These are phyloP conservation scores for Pagrus major DNA, from an alignment of 2,113 vertebrate species.

Conservation along the genomic window DNA sequence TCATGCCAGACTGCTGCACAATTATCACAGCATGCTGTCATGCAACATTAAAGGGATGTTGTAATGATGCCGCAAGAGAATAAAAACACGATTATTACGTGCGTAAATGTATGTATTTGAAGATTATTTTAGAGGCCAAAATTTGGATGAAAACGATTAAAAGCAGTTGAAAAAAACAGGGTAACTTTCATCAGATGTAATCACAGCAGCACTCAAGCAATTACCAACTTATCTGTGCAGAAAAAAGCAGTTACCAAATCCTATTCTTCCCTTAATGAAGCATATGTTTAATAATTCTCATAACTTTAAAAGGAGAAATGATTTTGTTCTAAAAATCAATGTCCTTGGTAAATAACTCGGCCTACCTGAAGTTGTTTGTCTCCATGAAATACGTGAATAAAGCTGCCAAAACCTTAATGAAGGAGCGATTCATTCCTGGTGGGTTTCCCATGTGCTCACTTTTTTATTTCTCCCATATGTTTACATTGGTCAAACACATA, in stretches of 20 bases:
- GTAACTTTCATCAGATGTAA: conserved; percentile 1
- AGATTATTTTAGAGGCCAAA: neutral
- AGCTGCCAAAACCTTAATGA: conserved; percentile 93
- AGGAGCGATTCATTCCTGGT: conserved; percentile 95
- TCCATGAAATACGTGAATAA: conserved; percentile 94
- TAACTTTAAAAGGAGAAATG: conserved; percentile 7
- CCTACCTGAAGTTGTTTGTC: conserved; percentile 95
- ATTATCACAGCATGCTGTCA: neutral
- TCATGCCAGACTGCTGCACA: conserved; percentile 7
- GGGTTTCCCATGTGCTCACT: conserved; percentile 87
- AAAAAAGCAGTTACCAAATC: neutral
- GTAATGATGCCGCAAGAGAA: neutral
- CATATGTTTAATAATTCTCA: neutral
- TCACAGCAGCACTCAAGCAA: conserved; percentile 13
- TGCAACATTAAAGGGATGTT: neutral
- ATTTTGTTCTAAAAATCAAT: neutral
- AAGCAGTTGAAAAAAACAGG: conserved; percentile 12
- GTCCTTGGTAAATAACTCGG: neutral
- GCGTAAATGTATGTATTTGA: conserved; percentile 13
- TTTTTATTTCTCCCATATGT: conserved; percentile 81
- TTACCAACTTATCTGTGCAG: conserved; percentile 26
- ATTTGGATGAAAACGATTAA: neutral
- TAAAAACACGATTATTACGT: neutral
- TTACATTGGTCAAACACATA: conserved; percentile 78
- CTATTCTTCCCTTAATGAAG: neutral